phyloP scores from a whole-genome alignment of 2,113 vertebrate species.

The Trinectes maculatus region DNA sequence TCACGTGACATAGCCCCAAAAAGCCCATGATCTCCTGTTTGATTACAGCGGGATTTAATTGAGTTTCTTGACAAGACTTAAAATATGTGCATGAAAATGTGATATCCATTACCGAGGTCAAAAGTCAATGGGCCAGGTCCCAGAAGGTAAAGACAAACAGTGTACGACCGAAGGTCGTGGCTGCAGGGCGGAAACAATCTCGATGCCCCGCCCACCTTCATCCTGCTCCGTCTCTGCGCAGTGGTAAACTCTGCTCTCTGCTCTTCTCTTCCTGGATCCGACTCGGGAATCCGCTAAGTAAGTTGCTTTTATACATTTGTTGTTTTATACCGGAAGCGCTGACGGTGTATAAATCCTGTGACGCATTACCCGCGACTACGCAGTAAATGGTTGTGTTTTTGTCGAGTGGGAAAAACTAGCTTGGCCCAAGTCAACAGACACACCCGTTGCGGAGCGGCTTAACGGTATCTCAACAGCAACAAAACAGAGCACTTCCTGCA shows the following conservation, averaged over 20 bases:
- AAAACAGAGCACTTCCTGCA: not conserved
- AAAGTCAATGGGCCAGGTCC: no score
- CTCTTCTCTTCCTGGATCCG: constrained; percentile 3
- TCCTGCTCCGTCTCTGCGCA: not conserved
- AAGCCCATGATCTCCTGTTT: no score
- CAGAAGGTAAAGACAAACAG: no score
- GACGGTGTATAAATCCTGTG: no score
- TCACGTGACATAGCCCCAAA: no score
- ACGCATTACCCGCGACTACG: no score
- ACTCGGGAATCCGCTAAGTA: not conserved
- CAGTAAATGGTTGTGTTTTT: not conserved
- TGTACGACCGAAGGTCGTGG: not conserved
- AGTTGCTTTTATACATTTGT: not conserved
- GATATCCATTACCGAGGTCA: no score
- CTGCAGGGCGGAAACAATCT: not conserved
- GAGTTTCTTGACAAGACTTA: no score
- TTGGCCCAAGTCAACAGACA: constrained; percentile 1
- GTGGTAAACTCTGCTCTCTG: no score
- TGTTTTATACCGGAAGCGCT: no score
- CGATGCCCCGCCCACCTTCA: constrained; percentile 4
- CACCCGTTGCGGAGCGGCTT: not conserved
- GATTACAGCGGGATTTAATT: no score
- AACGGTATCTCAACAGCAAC: not conserved
- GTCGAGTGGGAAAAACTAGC: constrained; percentile 10
- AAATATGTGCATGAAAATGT: no score